Base-by-base conservation (phyloP, 2,113 vertebrate genomes). In the Xiphophorus couchianus region DNA sequence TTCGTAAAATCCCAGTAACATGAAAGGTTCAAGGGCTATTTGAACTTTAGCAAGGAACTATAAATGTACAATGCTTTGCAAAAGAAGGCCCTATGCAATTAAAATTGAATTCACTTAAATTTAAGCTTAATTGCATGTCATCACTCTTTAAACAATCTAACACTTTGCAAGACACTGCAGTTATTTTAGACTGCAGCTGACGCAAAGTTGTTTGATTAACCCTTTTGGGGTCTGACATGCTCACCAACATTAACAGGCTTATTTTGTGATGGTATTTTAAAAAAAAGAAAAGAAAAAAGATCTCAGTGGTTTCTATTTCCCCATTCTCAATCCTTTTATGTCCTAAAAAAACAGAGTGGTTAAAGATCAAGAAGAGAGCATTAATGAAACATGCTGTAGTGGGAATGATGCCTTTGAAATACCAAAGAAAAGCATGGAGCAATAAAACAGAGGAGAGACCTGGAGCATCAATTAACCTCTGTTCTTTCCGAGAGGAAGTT, bases 371-470 rank as follows among this genome's bases (percentile, higher is more conserved):
- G 72, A 70, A 76, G 68, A 79, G 68, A 64, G 66, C 27, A 88
- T 86, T 84, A 84, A 82, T 75, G 67, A 33, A 62, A 76, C 39
- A 66, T 66, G 37, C 62, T 78, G 44, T 22, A 69, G 74, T 22
- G 78, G 76, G 72, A 88, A 58, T 17, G 74, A 71, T 15, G 68
- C 65, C 80, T 88, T 73, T 88, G 82, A 92, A 90, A 86, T 86
- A 62, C 77, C 66, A 25, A 63, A 62, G 44, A 83, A 83, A 74
- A 82, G 29, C 29, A 62, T 39, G 82, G 69, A 61, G 31, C 66
- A 61, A 58, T 58, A 13, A 73, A 61, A 61, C 42, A 17, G 75
- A 60, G 29, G 63, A 11, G 65, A 76, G 69, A 63, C 31, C n/a
- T 30, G 82, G 64, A 37, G 72, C 69, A 70, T 86, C 86, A 78